These are phyloP conservation scores for Acrocephalus arundinaceus DNA, from an alignment of 2,113 vertebrate genomes.

Conservation along the genomic window DNA sequence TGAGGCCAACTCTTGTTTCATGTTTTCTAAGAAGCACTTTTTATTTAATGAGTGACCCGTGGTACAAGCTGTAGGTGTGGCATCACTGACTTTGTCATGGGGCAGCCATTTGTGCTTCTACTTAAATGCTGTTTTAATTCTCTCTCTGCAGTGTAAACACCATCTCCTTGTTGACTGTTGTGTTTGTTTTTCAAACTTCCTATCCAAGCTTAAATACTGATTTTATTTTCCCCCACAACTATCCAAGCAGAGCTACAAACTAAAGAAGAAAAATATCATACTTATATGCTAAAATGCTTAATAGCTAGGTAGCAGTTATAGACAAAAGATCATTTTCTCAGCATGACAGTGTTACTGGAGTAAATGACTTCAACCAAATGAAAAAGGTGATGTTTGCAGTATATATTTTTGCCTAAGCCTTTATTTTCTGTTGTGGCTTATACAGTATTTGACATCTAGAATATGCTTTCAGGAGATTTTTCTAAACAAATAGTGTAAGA, in stretches of 20 bases:
- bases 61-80: not conserved
- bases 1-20: not conserved
- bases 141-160: not conserved
- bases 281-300: conserved; percentile 40
- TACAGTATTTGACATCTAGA: conserved; percentile 36
- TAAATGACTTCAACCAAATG: conserved; percentile 53
- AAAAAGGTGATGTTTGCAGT: conserved; percentile 40
- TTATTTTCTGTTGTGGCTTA: conserved; percentile 6
- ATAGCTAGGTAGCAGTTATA: conserved; percentile 46
- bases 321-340: conserved; percentile 69
- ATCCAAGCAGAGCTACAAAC: not conserved
- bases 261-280: conserved; percentile 50
- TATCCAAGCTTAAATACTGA: not conserved
- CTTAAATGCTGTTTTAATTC: not conserved
- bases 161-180: not conserved
- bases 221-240: not conserved
- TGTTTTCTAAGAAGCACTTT: not conserved
- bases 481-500: conserved; percentile 13
- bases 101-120: not conserved
- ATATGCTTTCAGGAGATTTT: conserved; percentile 15
- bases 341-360: conserved; percentile 44
- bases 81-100: not conserved
- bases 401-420: conserved; percentile 24
- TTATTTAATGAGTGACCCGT: not conserved
- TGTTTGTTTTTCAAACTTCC: conserved; percentile 12